phyloP scores from a whole-genome alignment of 1,140 invertebrate genomes.

The Halyomorpha halys region DNA sequence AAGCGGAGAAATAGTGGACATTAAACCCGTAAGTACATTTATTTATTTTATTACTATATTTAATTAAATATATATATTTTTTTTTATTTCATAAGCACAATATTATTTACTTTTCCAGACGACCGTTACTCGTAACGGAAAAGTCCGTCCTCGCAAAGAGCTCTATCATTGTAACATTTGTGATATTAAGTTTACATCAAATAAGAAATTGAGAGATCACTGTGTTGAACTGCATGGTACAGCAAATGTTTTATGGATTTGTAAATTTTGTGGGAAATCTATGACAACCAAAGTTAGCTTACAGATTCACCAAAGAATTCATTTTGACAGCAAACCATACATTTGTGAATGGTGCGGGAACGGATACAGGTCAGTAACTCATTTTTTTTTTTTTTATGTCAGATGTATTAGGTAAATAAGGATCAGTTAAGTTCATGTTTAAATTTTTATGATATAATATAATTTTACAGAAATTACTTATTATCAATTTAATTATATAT shows the following conservation, averaged over 20 bases:
- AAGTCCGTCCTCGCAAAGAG: background rate
- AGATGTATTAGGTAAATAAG: too few species aligned
- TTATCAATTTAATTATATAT: too few species aligned
- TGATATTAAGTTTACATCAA: slow-evolving; percentile 9
- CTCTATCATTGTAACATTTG: slow-evolving; percentile 11
- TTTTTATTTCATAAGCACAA: background rate
- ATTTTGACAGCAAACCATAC: slow-evolving; percentile 31
- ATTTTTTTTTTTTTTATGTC: too few species aligned
- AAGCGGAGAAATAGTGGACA: background rate
- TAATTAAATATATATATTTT: background rate
- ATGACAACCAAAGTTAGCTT: slow-evolving; percentile 29
- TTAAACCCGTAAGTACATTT: background rate
- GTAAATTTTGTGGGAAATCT: slow-evolving; percentile 26
- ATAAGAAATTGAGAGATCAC: slow-evolving; percentile 9
- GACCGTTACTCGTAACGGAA: too few species aligned
- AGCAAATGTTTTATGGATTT: slow-evolving; percentile 12
- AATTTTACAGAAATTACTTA: too few species aligned
- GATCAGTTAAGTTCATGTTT: too few species aligned
- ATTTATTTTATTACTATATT: background rate
- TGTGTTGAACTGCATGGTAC: slow-evolving; percentile 7
- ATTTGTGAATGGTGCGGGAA: slow-evolving; percentile 32
- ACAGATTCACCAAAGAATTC: slow-evolving; percentile 30
- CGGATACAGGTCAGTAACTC: slow-evolving; percentile 33
- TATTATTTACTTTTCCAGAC: background rate
- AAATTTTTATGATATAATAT: too few species aligned